Conservation (phyloP, 1,140 invertebrate genomes). For the Leguminivora glycinivorella region DNA sequence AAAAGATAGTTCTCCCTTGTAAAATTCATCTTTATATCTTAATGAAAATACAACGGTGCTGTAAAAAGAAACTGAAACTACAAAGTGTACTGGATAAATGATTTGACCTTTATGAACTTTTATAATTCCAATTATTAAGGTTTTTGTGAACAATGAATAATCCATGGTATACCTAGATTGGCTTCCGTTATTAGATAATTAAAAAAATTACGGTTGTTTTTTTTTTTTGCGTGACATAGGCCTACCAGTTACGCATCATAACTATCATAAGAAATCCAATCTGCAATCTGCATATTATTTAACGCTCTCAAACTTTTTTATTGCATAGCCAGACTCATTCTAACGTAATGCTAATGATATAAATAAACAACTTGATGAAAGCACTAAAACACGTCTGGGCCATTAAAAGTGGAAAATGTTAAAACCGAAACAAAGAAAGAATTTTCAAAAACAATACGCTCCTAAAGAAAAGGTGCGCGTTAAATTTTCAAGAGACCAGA, state of each 20-base stretch:
- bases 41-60: neutral
- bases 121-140: too few relatives aligned
- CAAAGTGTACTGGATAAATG: too few relatives aligned
- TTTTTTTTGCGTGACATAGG: too few relatives aligned
- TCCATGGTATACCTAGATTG: too few relatives aligned
- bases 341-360: neutral
- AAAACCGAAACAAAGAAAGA: conserved; percentile 4
- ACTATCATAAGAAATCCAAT: too few relatives aligned
- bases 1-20: neutral
- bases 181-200: too few relatives aligned
- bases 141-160: too few relatives aligned
- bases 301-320: neutral
- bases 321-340: neutral
- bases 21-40: neutral
- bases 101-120: too few relatives aligned
- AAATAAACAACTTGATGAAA: neutral
- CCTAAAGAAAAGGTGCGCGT: conserved; percentile 15
- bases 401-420: neutral
- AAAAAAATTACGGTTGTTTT: too few relatives aligned
- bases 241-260: too few relatives aligned
- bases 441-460: conserved; percentile 16
- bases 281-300: too few relatives aligned
- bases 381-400: neutral
- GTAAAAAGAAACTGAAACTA: neutral
- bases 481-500: conserved; percentile 18